A percentile compares a stretch with the other conserved stretches of the same genome.
These are phyloP conservation scores for Gnathonemus echidnorhynchus DNA, from an alignment of 2,113 vertebrate species.

Conservation along the genomic window DNA sequence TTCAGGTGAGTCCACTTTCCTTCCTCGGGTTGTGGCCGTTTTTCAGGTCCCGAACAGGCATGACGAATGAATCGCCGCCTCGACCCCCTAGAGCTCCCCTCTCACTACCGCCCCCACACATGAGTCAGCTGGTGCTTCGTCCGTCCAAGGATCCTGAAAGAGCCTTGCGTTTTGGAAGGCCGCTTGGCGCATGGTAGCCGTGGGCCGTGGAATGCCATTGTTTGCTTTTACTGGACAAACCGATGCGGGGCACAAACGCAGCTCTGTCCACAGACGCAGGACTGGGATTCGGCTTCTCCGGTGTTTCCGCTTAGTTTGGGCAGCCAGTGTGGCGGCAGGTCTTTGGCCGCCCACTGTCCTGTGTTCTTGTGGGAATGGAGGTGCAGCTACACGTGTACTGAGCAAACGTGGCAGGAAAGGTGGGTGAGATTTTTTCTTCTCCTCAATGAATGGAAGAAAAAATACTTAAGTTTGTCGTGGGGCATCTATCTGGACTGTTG, in stretches of 20 bases:
- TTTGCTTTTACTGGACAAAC: constrained; percentile 56
- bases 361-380: background rate
- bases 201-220: constrained; percentile 64
- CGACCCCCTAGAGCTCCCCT: constrained; percentile 36
- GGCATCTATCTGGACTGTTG: background rate
- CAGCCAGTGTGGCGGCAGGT: constrained; percentile 26
- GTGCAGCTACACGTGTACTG: background rate
- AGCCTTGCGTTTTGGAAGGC: constrained; percentile 42
- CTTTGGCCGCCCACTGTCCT: background rate
- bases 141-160: constrained; percentile 45
- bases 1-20: constrained; percentile 48
- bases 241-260: constrained; percentile 43
- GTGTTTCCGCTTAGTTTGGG: constrained; percentile 21
- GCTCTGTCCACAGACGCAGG: constrained; percentile 38
- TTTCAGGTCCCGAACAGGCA: background rate
- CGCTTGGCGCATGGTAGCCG: constrained; percentile 55
- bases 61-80: background rate
- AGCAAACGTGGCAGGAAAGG: background rate
- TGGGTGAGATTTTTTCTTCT: background rate
- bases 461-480: background rate
- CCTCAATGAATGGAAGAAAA: background rate
- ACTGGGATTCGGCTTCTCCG: constrained; percentile 12
- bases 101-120: constrained; percentile 24
- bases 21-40: background rate
- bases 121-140: constrained; percentile 43